A percentile compares a stretch with the other conserved stretches of the same genome.
Evolutionary conservation across 2,888 invertebrate genomes (phyloP).

Genomic region (Cephalotes varians): DNA sequence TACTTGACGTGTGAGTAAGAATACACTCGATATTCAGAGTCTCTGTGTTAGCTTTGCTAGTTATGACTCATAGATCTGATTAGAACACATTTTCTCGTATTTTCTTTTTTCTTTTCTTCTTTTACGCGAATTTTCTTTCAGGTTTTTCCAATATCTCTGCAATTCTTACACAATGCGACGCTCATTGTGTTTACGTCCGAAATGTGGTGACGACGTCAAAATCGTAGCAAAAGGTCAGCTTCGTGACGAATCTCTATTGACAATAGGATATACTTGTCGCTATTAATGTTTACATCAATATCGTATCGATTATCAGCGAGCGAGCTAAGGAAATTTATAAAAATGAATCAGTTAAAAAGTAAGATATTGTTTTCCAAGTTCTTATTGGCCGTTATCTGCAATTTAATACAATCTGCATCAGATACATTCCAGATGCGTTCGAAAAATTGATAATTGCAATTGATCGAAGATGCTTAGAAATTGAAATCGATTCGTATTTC

Average conservation of each 20-base stretch:
- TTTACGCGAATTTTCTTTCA: not conserved
- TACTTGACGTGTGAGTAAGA: slow-evolving; percentile 70
- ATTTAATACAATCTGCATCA: too few relatives aligned
- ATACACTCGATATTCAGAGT: not conserved
- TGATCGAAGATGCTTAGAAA: not conserved
- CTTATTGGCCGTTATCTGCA: not conserved
- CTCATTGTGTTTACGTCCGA: not conserved
- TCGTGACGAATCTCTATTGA: not conserved
- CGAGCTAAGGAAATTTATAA: not conserved
- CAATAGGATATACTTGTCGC: not conserved
- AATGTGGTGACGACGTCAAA: not conserved
- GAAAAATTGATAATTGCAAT: not conserved
- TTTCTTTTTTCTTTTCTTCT: not conserved
- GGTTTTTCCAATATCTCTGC: not conserved
- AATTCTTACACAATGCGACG: not conserved
- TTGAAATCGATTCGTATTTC: not conserved
- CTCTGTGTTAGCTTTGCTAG: not conserved
- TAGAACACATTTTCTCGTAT: not conserved
- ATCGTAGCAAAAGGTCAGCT: not conserved
- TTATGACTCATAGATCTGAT: not conserved
- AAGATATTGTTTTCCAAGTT: not conserved
- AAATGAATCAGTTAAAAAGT: not conserved
- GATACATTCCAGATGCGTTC: not conserved
- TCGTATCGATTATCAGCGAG: not conserved
- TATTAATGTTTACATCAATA: not conserved